Evolutionary conservation across 2,797 vertebrate genomes (phyloP), one percentile per base, ranked within the genome.

Genomic region (Protonibea diacanthus): DNA sequence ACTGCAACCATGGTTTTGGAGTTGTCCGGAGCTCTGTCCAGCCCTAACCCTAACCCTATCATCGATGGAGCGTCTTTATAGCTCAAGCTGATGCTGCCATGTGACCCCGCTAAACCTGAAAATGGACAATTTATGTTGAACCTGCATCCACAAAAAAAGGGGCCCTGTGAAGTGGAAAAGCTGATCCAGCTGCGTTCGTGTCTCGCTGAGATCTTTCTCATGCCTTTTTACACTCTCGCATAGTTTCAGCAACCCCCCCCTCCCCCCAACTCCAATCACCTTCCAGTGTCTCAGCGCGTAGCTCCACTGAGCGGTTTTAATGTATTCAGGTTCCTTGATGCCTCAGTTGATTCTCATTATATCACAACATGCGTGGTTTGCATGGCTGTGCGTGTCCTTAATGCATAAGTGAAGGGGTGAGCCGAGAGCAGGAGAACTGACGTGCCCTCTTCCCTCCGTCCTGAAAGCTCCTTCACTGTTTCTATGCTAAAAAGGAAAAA

Each of bases 301-400:
- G 53, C 66, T 74, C 65, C 57, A 2, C 51, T 63, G 66, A 76
- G 56, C 52, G 52, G 21, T 70, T 80, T 58, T 80, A 78, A 86
- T 63, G 53, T 71, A 63, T 72, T 81, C 55, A 63, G 68, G 38
- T 64, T 64, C 51, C 40, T 57, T 74, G 57, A 25, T 60, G 60
- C 68, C 42, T 76, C 57, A 59, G 20, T 45, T 74, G 44, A 40
- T 58, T 62, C 61, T 78, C 62, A 73, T 83, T 69, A 81, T 76
- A 49, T 65, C 56, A 25, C 33, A 15, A 73, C 80, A 75, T 74
- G 63, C 57, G 55, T 81, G 58, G 27, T 48, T 52, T 52, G 40
- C 75, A 84, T 44, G 61, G 60, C 15, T 48, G 25, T 40, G 57
- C 13, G 12, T 80, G 82, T 29, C 70, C 55, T 8, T 18, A 55